phyloP scores from a whole-genome alignment of 2,797 vertebrate species.

The Psittacula derbiana region DNA sequence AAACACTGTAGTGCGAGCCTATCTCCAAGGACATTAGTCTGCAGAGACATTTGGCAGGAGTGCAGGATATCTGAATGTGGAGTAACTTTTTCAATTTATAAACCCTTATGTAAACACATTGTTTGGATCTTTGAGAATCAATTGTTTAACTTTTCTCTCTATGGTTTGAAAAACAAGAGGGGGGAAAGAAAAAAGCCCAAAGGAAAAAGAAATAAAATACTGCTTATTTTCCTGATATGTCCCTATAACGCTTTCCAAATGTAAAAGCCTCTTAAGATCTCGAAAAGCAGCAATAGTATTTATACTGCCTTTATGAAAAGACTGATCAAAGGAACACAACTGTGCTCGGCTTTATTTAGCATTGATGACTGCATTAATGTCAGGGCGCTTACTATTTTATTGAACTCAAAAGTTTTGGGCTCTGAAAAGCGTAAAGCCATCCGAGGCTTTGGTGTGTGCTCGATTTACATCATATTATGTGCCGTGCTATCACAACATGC shows the following conservation, averaged over 20 bases:
- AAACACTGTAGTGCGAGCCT: not conserved
- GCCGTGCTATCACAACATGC: accelerated
- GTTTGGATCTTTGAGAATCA: not conserved
- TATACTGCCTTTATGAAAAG: slow-evolving; percentile 34
- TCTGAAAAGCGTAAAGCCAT: not conserved
- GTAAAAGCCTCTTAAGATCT: slow-evolving; percentile 23
- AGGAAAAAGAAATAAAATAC: not conserved
- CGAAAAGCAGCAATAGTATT: slow-evolving; percentile 8
- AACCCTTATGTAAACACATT: slow-evolving; percentile 10
- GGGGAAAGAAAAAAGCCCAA: not conserved
- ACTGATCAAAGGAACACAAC: slow-evolving; percentile 44
- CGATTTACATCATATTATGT: not conserved
- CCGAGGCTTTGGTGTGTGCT: not conserved
- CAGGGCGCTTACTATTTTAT: slow-evolving; percentile 49
- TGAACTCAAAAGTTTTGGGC: slow-evolving; percentile 41
- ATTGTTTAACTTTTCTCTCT: slow-evolving; percentile 27
- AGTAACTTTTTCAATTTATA: not conserved
- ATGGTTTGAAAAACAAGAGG: not conserved
- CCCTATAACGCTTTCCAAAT: slow-evolving; percentile 7
- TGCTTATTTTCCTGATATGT: not conserved
- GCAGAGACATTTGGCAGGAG: not conserved
- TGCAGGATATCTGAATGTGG: not conserved
- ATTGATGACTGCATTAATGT: slow-evolving; percentile 4
- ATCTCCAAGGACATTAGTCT: not conserved
- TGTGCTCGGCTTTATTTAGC: slow-evolving; percentile 27